Evolutionary conservation across 2,113 vertebrate genomes (phyloP).

Genomic region (Conger conger): DNA sequence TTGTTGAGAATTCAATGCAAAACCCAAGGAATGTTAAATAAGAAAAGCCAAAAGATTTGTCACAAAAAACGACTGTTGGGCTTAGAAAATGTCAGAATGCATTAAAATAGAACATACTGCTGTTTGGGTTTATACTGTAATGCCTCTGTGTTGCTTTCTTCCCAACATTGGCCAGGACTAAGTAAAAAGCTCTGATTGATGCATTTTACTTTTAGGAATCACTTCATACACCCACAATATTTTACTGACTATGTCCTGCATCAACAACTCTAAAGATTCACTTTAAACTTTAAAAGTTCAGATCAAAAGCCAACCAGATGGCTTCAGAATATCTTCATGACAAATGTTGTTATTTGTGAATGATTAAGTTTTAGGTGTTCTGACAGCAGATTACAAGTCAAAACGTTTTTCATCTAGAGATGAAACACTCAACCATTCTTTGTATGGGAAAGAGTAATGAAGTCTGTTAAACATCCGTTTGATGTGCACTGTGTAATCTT

Average conservation of each 20-base stretch:
- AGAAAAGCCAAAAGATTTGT: neutral
- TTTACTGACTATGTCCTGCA: neutral
- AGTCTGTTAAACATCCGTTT: no score
- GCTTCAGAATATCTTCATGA: neutral
- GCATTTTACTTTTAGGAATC: neutral
- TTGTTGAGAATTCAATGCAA: constrained; percentile 5
- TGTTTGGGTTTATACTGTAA: neutral
- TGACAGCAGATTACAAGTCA: no score
- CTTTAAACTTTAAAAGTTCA: neutral
- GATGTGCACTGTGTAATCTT: no score
- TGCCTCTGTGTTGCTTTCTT: neutral
- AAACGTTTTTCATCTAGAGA: neutral
- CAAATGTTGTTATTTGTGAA: neutral
- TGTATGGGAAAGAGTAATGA: neutral
- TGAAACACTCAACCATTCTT: neutral
- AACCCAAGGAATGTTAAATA: constrained; percentile 5
- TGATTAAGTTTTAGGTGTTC: no score
- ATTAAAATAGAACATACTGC: neutral
- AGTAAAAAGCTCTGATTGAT: neutral
- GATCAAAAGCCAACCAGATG: neutral
- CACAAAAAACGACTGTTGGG: neutral
- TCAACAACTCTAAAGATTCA: neutral
- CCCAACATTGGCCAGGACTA: neutral
- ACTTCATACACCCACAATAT: neutral
- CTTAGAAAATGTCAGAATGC: neutral